These are phyloP conservation scores for Venusia cambrica DNA, from an alignment of 2,888 invertebrate species.

Conservation along the genomic window DNA sequence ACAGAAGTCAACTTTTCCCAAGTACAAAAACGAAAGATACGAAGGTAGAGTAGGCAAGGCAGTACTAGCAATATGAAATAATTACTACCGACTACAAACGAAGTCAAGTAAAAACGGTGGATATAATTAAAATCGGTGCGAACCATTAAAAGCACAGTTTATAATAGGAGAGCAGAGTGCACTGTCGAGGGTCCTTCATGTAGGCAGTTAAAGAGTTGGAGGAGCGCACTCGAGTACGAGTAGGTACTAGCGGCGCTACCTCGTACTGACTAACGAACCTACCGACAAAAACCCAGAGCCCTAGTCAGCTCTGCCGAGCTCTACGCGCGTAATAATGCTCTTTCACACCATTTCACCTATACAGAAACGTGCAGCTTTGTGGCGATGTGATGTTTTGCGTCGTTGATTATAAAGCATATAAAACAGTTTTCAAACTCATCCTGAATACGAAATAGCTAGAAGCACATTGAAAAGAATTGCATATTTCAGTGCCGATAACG, in stretches of 20 bases:
- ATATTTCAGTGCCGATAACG: constrained; percentile 11
- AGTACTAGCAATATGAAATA: constrained; percentile 16
- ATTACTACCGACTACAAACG: constrained; percentile 28
- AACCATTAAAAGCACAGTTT: constrained; percentile 80
- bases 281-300: constrained; percentile 65
- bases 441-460: constrained; percentile 11
- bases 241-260: constrained; percentile 72
- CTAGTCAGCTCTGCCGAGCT: constrained; percentile 40
- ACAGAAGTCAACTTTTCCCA: constrained; percentile 5
- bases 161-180: constrained; percentile 79
- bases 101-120: constrained; percentile 55
- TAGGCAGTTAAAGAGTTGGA: constrained; percentile 81
- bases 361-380: constrained; percentile 44
- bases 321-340: constrained; percentile 32
- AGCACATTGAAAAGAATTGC: constrained; percentile 19
- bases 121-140: constrained; percentile 76
- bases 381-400: constrained; percentile 8
- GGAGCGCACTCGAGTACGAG: constrained; percentile 73
- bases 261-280: constrained; percentile 73
- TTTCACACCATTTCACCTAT: constrained; percentile 42
- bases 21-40: constrained; percentile 3
- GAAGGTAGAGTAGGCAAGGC: constrained; percentile 3
- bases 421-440: constrained; percentile 8
- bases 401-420: background rate
- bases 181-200: constrained; percentile 75